Base-by-base conservation (phyloP, 2,888 invertebrate genomes). In the Octonoba sinensis region DNA sequence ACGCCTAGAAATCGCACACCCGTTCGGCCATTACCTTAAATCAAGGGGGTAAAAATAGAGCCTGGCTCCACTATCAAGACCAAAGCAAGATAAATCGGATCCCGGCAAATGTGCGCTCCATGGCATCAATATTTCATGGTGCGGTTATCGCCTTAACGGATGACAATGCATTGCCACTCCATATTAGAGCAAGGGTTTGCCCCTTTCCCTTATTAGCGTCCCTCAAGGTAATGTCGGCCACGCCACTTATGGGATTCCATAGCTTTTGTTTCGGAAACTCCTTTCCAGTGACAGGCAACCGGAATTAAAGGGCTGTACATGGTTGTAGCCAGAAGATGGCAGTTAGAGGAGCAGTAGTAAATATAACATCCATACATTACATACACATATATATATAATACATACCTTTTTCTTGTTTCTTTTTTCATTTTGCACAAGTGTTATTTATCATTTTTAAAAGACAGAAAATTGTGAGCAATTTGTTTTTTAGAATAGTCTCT, bases 61-160 rank as follows among this genome's bases (percentile, higher is more conserved):
- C 27, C 71, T 36, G 66, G 49, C 47, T 49, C 49, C 69, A 76
- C 76, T 78, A 78, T 64, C 77, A 57, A 13, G 72, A 27, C 56
- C 59, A 59, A 79, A 79, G 79, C 71, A 79, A 79, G 79, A 79
- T 79, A 79, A 79, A 79, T 79, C 65, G 79, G 72, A 47, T 36
- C 27, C 27, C 47, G n/a, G 60, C 22, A 62, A 62, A 69, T 56
- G 75, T 60, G 67, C 75, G n/a, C 67, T 60, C 71, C 70, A 56
- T 36, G 22, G 67, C 72, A 72, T 67, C 72, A 73, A 79, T 79
- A 79, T 79, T 79, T 79, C 65, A 79, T 71, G 44, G 79, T 72
- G 72, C 67, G 71, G 74, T 75, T 75, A 75, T 75, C 74, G 67
- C 64, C 20, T 27, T n/a, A 46, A 20, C 66, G 54, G 71, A 78